These are phyloP conservation scores for Nemotelus pantherinus DNA, from an alignment of 2,888 invertebrate genomes.

Conservation along the genomic window DNA sequence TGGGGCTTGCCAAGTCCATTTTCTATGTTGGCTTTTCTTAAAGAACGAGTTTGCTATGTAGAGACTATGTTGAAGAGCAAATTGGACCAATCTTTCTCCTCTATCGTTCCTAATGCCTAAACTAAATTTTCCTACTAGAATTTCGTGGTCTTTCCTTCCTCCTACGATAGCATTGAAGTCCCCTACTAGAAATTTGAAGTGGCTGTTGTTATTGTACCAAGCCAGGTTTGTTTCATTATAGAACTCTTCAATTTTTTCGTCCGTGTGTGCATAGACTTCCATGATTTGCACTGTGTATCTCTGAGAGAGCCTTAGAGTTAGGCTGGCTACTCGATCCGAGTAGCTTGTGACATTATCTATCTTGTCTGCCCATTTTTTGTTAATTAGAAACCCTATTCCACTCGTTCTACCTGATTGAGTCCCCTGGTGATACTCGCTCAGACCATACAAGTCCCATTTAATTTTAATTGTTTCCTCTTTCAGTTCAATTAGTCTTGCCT, in stretches of 20 bases:
- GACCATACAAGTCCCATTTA: neutral
- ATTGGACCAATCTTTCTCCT: too few relatives aligned
- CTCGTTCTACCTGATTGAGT: constrained; percentile 31
- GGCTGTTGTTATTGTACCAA: too few relatives aligned
- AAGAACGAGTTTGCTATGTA: too few relatives aligned
- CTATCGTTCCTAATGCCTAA: too few relatives aligned
- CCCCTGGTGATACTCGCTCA: constrained; percentile 8
- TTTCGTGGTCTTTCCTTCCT: too few relatives aligned
- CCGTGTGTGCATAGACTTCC: constrained; percentile 11
- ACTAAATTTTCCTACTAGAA: too few relatives aligned
- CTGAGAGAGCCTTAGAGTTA: constrained; percentile 10
- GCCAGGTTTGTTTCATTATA: constrained; percentile 5
- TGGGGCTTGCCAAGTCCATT: too few relatives aligned
- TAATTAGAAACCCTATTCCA: constrained; percentile 18
- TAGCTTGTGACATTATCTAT: neutral
- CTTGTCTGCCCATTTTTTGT: constrained; percentile 15
- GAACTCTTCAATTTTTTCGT: constrained; percentile 13
- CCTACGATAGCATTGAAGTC: too few relatives aligned
- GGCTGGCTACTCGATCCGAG: constrained; percentile 19
- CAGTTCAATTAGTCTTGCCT: neutral
- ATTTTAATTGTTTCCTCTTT: neutral
- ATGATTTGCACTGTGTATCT: constrained; percentile 26
- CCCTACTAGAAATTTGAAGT: too few relatives aligned
- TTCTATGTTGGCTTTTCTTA: too few relatives aligned
- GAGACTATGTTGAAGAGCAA: too few relatives aligned